Conservation (phyloP, 2,888 invertebrate species). For the Tachina grossa region DNA sequence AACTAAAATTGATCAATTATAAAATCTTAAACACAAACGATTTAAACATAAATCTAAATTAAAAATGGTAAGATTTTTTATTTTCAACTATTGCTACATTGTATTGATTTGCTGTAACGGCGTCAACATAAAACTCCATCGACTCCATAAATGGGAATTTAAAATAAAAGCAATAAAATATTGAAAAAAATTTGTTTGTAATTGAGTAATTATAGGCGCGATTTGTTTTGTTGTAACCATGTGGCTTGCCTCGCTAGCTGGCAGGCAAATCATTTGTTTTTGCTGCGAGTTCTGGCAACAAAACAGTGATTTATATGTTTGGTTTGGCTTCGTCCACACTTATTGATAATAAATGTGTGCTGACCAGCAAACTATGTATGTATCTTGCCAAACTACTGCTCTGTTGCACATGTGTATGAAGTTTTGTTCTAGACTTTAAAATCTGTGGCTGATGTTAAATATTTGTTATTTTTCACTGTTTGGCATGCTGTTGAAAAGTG, state of each 20-base stretch:
- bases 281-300: conserved; percentile 25
- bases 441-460: conserved; percentile 59
- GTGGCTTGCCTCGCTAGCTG: conserved; percentile 1
- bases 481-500: conserved; percentile 69
- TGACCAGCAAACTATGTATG: conserved; percentile 16
- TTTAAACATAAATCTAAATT: conserved; percentile 73
- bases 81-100: conserved; percentile 1
- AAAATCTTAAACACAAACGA: conserved; percentile 80
- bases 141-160: conserved; percentile 23
- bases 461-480: conserved; percentile 69
- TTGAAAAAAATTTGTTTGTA: conserved; percentile 60
- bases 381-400: conserved; percentile 18
- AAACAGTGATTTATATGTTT: conserved; percentile 61
- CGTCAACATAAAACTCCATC: conserved; percentile 21
- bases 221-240: conserved; percentile 50
- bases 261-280: conserved; percentile 34
- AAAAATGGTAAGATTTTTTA: conserved; percentile 30
- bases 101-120: neutral
- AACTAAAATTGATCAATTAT: conserved; percentile 73
- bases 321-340: conserved; percentile 30
- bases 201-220: conserved; percentile 70
- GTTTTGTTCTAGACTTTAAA: conserved; percentile 26
- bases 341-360: conserved; percentile 53
- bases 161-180: conserved; percentile 32
- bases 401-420: neutral